Percentiles rank a stretch among this genome's conserved stretches.
These are phyloP conservation scores for Coptodon bakossiorum DNA, from an alignment of 2,113 vertebrate species.

Conservation along the genomic window DNA sequence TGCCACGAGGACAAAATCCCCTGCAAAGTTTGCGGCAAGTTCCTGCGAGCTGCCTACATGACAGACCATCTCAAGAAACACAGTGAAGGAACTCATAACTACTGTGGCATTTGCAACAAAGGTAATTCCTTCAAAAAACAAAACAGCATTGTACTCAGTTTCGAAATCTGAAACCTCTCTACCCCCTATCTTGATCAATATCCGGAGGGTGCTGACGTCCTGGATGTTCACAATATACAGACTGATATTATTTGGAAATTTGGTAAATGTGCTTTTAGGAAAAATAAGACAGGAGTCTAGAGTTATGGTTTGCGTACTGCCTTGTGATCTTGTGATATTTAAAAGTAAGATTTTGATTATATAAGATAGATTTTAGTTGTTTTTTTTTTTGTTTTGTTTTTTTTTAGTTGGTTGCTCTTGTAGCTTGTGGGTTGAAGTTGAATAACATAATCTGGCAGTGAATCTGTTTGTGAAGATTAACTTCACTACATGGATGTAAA, in stretches of 20 bases:
- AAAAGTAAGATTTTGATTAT: not conserved
- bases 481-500: not conserved
- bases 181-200: not conserved
- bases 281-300: not conserved
- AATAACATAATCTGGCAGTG: not conserved
- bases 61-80: conserved; percentile 98
- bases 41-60: conserved; percentile 95
- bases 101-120: conserved; percentile 99
- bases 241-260: not conserved
- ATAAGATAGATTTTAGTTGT: not conserved
- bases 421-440: not conserved
- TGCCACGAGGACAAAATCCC: conserved; percentile 99
- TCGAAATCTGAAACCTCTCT: not conserved
- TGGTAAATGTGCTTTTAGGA: not conserved
- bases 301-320: not conserved
- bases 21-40: conserved; percentile 98
- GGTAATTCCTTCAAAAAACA: conserved; percentile 71
- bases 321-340: not conserved
- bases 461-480: not conserved
- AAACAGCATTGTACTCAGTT: not conserved
- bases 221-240: not conserved
- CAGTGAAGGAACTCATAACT: conserved; percentile 96
- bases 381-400: rapidly evolving
- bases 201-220: not conserved
- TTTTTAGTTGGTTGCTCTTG: not conserved